Evolutionary conservation across 2,888 invertebrate genomes (phyloP), one percentile per base, ranked within the genome.

Genomic region (Nomada fabriciana): DNA sequence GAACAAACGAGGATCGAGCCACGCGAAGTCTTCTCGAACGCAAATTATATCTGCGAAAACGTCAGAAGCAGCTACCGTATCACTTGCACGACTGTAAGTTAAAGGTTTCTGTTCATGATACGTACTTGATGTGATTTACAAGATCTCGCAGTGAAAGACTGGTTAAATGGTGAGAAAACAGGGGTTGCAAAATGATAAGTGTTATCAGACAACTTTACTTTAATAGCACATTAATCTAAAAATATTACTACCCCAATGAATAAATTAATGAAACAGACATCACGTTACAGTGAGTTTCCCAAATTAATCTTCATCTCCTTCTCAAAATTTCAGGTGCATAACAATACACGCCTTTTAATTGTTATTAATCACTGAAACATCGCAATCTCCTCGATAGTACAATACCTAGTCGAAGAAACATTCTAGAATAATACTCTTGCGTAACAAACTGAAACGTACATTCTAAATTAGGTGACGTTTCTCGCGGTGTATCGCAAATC

Each of bases 1-100:
- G 74, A 79, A 87, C 86, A 88, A 88, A 88, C 88, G 88, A 85
- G 86, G 73, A 77, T 57, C 76, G 80, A 69, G 80, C 72, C 59
- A 50, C 55, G 64, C 72, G 60, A 59, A 47, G 68, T 63, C 53
- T 67, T 42, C 73, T 2, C 69, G 65, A 29, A 80, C 72, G 84
- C 84, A 73, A 84, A 80, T 84, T 84, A 83, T 84, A 84, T 82
- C 81, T 25, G 50, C 59, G 57, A 25, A 72, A 63, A 75, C 36
- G 75, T 80, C 80, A 80, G 83, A 52, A 78, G 70, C 83, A 83
- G 67, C 52, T 29, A 29, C 0, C n/a, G 52, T 59, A 67, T 78
- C 72, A 64, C 29, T 80, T 52, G 78, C 69, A 76, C 43, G 59
- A 64, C 25, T 29, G 36, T 20, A 18, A 20, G 25, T 57, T 13